phyloP scores from a whole-genome alignment of 2,797 vertebrate genomes.

The Allobates femoralis region DNA sequence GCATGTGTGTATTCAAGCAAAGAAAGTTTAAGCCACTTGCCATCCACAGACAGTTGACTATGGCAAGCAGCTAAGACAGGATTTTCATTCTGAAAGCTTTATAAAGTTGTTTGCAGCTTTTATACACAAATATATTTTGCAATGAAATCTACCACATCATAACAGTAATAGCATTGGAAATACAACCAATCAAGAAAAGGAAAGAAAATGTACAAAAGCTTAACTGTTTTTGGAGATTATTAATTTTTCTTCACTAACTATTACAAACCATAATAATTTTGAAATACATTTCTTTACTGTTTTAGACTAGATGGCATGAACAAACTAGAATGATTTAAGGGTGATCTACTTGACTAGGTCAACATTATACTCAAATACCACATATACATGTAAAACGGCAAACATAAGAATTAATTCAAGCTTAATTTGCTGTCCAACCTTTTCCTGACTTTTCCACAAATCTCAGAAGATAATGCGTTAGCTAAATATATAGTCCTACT shows the following conservation, averaged over 20 bases:
- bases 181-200: neutral
- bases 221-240: neutral
- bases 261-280: slow-evolving; percentile 1
- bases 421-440: neutral
- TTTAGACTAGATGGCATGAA: neutral
- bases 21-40: slow-evolving; percentile 42
- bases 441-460: neutral
- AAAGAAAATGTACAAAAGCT: neutral
- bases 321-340: neutral
- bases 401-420: neutral
- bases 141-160: slow-evolving; percentile 29
- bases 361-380: neutral
- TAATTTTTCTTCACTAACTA: neutral
- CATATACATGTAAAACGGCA: neutral
- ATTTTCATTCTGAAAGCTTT: slow-evolving; percentile 31
- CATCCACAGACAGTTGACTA: slow-evolving; percentile 49
- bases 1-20: slow-evolving; percentile 58
- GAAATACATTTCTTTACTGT: neutral
- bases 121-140: slow-evolving; percentile 7
- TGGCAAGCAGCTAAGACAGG: slow-evolving; percentile 31
- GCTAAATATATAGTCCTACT: too few relatives aligned
- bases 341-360: neutral
- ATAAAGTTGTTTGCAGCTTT: slow-evolving; percentile 14
- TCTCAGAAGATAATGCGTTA: neutral
- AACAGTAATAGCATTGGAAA: slow-evolving; percentile 14